Conservation (phyloP, 2,113 vertebrate genomes). For the Galeopterus variegatus region DNA sequence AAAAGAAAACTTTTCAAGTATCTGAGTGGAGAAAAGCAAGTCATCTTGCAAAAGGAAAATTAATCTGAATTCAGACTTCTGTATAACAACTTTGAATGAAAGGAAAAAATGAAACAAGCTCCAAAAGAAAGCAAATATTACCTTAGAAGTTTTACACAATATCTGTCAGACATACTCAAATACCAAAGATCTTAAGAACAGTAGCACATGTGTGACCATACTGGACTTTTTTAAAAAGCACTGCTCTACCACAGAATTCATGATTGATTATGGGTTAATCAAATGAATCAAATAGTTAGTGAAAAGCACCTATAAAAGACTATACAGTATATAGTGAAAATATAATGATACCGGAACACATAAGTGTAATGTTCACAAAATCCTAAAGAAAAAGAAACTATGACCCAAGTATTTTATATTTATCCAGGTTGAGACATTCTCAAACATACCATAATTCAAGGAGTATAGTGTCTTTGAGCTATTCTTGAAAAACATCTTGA, state of each 20-base stretch:
- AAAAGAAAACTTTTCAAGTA: neutral
- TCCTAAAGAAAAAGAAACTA: neutral
- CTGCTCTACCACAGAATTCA: neutral
- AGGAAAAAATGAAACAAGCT: neutral
- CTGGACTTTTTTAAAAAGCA: neutral
- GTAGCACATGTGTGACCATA: neutral
- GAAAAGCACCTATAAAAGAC: neutral
- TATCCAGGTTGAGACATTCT: neutral
- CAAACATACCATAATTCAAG: neutral
- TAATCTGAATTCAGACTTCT: neutral
- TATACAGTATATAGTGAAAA: neutral
- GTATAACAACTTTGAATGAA: neutral
- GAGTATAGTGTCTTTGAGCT: neutral
- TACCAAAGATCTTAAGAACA: neutral
- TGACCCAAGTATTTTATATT: slow-evolving; percentile 15
- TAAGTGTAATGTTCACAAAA: neutral
- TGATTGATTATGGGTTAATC: neutral
- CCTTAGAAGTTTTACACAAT: neutral
- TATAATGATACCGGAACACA: neutral
- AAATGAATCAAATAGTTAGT: slow-evolving; percentile 4
- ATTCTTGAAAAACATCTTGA: neutral
- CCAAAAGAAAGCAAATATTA: slow-evolving; percentile 7
- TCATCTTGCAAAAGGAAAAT: neutral
- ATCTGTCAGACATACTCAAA: neutral
- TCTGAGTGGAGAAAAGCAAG: neutral